phyloP scores from a whole-genome alignment of 2,888 invertebrate species.

The Drosophila infuscata region DNA sequence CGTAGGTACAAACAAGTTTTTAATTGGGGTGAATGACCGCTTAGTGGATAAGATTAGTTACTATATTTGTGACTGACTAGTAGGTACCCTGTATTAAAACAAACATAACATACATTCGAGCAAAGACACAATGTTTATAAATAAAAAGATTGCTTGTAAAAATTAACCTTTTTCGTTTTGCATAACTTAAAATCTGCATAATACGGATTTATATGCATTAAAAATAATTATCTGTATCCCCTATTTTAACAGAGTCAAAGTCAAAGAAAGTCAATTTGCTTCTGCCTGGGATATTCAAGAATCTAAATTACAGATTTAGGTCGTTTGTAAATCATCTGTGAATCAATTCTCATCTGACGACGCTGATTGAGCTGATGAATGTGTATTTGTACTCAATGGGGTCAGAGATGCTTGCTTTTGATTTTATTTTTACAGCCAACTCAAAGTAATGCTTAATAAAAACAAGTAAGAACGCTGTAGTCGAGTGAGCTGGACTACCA shows the following conservation, averaged over 20 bases:
- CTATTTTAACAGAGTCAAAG: not conserved
- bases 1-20: not conserved
- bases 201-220: not conserved
- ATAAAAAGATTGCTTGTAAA: not conserved
- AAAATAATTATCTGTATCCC: not conserved
- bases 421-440: not conserved
- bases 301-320: not conserved
- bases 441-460: not conserved
- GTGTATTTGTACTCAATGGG: not conserved
- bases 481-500: no score
- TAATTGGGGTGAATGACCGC: not conserved
- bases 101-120: not conserved
- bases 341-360: not conserved
- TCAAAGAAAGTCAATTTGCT: not conserved
- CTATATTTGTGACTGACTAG: not conserved
- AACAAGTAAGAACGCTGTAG: no score
- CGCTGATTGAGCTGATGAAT: not conserved
- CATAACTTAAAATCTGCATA: not conserved
- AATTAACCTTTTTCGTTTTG: not conserved
- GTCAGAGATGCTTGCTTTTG: conserved; percentile 1
- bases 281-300: not conserved
- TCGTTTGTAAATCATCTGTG: not conserved
- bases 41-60: not conserved
- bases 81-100: not conserved
- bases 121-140: not conserved